A percentile compares a stretch with the other conserved stretches of the same genome.
These are phyloP conservation scores for Sebastes steindachneri DNA, from an alignment of 2,797 vertebrate species.

Conservation along the genomic window DNA sequence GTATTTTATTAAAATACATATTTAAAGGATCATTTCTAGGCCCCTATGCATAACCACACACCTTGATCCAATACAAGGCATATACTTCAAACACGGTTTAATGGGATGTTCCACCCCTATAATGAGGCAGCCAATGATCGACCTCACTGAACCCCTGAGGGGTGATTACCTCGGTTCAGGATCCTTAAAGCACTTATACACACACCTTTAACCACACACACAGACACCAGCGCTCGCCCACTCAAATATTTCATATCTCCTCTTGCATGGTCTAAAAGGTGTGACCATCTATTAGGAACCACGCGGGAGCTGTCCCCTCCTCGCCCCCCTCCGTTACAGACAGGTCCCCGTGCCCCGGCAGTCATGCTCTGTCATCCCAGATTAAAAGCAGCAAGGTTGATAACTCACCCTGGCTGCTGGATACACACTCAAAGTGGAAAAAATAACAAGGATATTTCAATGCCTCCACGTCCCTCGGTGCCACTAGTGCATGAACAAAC, in stretches of 20 bases:
- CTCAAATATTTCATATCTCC: constrained; percentile 34
- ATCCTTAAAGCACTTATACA: neutral
- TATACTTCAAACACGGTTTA: constrained; percentile 5
- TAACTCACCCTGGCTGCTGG: constrained; percentile 44
- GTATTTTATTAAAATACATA: neutral
- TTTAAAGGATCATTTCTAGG: neutral
- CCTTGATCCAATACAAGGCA: neutral
- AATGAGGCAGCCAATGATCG: constrained; percentile 41
- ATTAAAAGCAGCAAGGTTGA: constrained; percentile 59
- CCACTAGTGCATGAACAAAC: constrained; percentile 24
- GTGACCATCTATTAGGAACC: constrained; percentile 63
- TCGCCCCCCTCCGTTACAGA: neutral
- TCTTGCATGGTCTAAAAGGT: constrained; percentile 54
- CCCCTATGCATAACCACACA: neutral
- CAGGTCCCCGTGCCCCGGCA: neutral
- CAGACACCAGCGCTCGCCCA: neutral
- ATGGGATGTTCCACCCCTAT: constrained; percentile 44
- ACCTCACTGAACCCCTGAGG: constrained; percentile 39
- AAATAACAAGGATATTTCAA: neutral
- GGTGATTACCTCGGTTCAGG: constrained; percentile 50
- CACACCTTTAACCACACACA: neutral
- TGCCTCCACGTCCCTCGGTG: neutral
- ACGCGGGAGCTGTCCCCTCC: neutral
- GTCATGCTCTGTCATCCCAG: constrained; percentile 62
- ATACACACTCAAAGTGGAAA: neutral